phyloP scores from a whole-genome alignment of 2,113 vertebrate genomes.

The Rhinoderma darwinii region DNA sequence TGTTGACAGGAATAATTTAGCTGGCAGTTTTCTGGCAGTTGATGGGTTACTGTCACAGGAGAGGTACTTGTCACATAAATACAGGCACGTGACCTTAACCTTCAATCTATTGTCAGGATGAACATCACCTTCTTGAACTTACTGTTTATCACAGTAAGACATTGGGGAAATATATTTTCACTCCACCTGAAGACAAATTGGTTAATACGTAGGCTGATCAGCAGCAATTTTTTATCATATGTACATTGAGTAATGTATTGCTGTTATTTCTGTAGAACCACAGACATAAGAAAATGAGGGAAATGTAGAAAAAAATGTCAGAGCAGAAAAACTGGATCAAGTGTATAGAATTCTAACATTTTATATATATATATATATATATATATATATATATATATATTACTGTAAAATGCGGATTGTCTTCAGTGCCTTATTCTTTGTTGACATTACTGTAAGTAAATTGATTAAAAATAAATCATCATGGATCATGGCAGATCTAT shows the following conservation, averaged over 20 bases:
- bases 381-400: too few relatives aligned
- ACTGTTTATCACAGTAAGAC: constrained; percentile 44
- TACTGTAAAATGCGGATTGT: too few relatives aligned
- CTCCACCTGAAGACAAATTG: constrained; percentile 35
- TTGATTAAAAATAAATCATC: too few relatives aligned
- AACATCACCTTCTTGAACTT: constrained; percentile 37
- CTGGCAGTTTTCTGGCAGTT: constrained; percentile 33
- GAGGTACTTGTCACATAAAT: constrained; percentile 20
- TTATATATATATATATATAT: too few relatives aligned
- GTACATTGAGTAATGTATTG: not conserved
- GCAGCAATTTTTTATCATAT: not conserved
- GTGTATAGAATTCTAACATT: too few relatives aligned
- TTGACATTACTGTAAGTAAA: too few relatives aligned
- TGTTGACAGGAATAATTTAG: constrained; percentile 4
- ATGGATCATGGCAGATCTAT: too few relatives aligned
- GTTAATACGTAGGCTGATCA: constrained; percentile 1
- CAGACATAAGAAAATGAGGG: not conserved
- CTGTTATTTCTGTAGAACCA: not conserved
- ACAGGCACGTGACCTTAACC: constrained; percentile 5
- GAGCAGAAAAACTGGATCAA: too few relatives aligned
- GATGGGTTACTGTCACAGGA: constrained; percentile 38
- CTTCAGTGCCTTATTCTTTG: too few relatives aligned
- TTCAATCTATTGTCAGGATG: constrained; percentile 33
- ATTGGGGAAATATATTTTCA: constrained; percentile 9
- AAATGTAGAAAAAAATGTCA: too few relatives aligned